Conservation (phyloP, 2,888 invertebrate genomes). For the Teinopalpus imperialis region DNA sequence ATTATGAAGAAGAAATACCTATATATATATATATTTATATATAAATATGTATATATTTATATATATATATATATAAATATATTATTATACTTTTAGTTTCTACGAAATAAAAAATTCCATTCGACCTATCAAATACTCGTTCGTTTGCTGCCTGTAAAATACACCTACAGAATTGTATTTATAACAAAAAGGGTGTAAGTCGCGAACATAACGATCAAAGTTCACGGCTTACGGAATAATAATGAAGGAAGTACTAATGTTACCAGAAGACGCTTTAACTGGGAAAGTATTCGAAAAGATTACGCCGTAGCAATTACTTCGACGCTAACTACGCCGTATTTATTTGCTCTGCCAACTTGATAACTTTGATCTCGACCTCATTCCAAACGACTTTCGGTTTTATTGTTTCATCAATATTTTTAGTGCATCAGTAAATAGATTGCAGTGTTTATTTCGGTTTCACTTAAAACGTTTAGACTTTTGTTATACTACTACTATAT, state of each 20-base stretch:
- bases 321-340: constrained; percentile 17
- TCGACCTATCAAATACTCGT: not conserved
- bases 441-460: too few relatives aligned
- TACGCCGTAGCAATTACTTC: constrained; percentile 6
- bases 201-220: constrained; percentile 32
- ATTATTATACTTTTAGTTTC: too few relatives aligned
- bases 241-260: constrained; percentile 28
- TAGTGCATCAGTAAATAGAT: not conserved
- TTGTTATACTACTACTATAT: too few relatives aligned
- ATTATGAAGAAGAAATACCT: too few relatives aligned
- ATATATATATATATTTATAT: too few relatives aligned
- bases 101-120: too few relatives aligned
- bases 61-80: too few relatives aligned
- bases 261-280: constrained; percentile 24
- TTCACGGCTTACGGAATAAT: constrained; percentile 27
- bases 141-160: not conserved
- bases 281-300: constrained; percentile 25
- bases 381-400: constrained; percentile 7
- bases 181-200: constrained; percentile 24
- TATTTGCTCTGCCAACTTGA: constrained; percentile 19
- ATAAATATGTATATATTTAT: too few relatives aligned
- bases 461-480: too few relatives aligned
- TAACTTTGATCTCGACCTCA: constrained; percentile 11
- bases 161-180: not conserved
- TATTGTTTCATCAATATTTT: constrained; percentile 3